These are phyloP conservation scores for Epinephelus lanceolatus DNA, from an alignment of 2,113 vertebrate genomes.

Conservation along the genomic window DNA sequence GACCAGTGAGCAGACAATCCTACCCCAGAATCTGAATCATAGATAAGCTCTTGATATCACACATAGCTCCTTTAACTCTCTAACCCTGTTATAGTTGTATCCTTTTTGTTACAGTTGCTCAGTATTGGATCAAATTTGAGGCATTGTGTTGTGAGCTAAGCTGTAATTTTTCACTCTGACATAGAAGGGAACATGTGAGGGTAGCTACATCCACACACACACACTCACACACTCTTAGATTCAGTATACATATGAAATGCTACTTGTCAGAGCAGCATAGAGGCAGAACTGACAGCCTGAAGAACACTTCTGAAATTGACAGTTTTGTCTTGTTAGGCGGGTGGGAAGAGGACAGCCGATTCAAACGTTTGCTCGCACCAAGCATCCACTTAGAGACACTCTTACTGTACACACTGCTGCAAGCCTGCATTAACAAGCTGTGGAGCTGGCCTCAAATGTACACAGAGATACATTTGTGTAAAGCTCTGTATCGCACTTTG, in stretches of 20 bases:
- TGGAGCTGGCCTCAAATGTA: constrained; percentile 5
- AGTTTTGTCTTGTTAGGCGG: constrained; percentile 57
- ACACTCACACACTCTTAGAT: not conserved
- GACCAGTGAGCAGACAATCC: too few species aligned
- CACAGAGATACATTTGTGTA: constrained; percentile 7
- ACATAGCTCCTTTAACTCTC: too few species aligned
- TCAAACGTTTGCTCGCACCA: not conserved
- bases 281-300: constrained; percentile 64
- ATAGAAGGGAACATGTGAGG: not conserved
- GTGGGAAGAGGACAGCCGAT: constrained; percentile 25
- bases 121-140: constrained; percentile 1
- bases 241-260: constrained; percentile 20
- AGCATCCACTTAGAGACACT: not conserved
- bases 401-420: constrained; percentile 16
- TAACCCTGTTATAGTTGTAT: too few species aligned
- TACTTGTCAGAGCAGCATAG: constrained; percentile 24
- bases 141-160: not conserved
- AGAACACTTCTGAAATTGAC: constrained; percentile 40
- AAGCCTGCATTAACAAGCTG: constrained; percentile 38
- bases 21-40: too few species aligned
- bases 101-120: not conserved
- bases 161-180: not conserved
- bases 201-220: not conserved
- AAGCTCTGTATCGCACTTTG: not conserved
- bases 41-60: too few species aligned